These are phyloP conservation scores for Odobenus rosmarus DNA, from an alignment of 2,113 vertebrate species.

Conservation along the genomic window DNA sequence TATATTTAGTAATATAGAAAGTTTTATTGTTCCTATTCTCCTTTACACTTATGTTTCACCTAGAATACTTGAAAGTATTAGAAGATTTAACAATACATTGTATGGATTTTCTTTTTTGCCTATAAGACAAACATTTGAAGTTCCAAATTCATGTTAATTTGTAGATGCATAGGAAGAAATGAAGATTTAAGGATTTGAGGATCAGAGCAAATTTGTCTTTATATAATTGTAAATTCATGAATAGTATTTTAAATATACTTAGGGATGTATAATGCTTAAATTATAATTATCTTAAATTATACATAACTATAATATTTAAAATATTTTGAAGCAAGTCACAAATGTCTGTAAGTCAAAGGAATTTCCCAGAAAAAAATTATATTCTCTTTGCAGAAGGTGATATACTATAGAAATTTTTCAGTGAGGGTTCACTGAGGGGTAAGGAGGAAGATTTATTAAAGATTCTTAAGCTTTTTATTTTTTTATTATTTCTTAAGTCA, in stretches of 20 bases:
- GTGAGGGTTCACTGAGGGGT: not conserved
- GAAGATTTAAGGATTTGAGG: not conserved
- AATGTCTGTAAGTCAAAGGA: not conserved
- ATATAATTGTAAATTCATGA: not conserved
- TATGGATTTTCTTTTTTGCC: not conserved
- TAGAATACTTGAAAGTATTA: not conserved
- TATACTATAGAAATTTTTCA: not conserved
- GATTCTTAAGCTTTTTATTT: not conserved
- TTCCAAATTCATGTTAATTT: conserved; percentile 26
- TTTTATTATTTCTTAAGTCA: not conserved
- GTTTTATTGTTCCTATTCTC: not conserved
- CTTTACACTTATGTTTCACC: not conserved
- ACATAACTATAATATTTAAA: not conserved
- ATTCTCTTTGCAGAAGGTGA: not conserved
- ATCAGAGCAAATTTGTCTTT: not conserved
- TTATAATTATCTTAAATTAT: not conserved
- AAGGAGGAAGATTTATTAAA: conserved; percentile 5
- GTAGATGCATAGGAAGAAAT: not conserved
- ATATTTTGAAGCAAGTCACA: conserved; percentile 2
- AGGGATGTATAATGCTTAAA: not conserved
- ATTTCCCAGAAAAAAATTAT: not conserved
- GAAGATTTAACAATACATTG: not conserved
- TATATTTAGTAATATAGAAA: not conserved
- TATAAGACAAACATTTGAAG: not conserved
- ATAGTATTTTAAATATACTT: not conserved